A percentile compares a stretch with the other conserved stretches of the same genome.
Conservation (phyloP, 2,113 vertebrate species). For the Herpailurus yagouaroundi region DNA sequence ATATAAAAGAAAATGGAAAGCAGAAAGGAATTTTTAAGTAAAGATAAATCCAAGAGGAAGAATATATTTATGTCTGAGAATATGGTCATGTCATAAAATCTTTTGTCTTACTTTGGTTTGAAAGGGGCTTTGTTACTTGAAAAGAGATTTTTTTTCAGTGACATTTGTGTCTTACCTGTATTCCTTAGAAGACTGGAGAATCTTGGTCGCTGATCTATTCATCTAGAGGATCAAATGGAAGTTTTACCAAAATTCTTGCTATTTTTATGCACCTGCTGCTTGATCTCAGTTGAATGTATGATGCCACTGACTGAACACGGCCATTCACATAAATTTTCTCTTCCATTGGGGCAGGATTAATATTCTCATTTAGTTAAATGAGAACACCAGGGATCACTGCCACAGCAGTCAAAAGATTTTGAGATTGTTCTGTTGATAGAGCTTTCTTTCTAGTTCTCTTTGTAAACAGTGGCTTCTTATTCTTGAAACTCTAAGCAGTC, state of each 20-base stretch:
- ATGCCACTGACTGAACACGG: not conserved
- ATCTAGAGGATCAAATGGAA: not conserved
- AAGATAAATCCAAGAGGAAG: not conserved
- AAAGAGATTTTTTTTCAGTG: slow-evolving; percentile 35
- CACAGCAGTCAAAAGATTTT: not conserved
- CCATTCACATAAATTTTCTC: not conserved
- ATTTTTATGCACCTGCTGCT: not conserved
- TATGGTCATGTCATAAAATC: not conserved
- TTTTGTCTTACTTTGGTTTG: slow-evolving; percentile 16
- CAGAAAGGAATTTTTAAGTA: slow-evolving; percentile 17
- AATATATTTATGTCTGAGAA: not conserved
- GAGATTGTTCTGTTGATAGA: slow-evolving; percentile 4
- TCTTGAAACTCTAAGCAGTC: not conserved
- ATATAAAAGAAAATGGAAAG: not conserved
- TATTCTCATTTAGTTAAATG: slow-evolving; percentile 36
- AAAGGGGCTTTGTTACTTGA: not conserved
- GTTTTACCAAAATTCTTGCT: not conserved
- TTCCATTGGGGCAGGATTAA: slow-evolving; percentile 18
- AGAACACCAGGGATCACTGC: slow-evolving; percentile 14
- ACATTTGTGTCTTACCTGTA: not conserved
- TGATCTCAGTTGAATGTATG: not conserved
- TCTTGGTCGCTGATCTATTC: not conserved
- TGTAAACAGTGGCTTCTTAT: not conserved
- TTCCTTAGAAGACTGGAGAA: slow-evolving; percentile 24
- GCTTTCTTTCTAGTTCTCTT: slow-evolving; percentile 17